phyloP scores from a whole-genome alignment of 2,113 vertebrate species.

The Camelus dromedarius region DNA sequence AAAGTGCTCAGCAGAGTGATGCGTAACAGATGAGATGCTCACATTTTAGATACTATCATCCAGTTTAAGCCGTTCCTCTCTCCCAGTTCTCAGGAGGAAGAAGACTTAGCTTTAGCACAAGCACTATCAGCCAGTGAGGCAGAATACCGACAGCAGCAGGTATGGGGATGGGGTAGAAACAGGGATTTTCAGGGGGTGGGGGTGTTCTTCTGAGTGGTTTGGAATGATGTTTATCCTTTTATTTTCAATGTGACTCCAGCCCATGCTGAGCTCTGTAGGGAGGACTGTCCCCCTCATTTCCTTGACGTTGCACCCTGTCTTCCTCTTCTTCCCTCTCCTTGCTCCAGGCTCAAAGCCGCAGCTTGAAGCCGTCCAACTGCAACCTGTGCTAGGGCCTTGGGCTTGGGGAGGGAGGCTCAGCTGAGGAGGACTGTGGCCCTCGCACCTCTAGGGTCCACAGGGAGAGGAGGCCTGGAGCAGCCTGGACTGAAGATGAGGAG shows the following conservation, averaged over 20 bases:
- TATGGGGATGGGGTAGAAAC: conserved; percentile 25
- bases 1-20: background rate
- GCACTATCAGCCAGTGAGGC: conserved; percentile 97
- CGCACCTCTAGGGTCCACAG: conserved; percentile 71
- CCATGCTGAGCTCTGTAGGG: background rate
- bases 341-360: conserved; percentile 82
- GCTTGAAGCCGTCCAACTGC: conserved; percentile 87
- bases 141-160: conserved; percentile 93
- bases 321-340: conserved; percentile 53
- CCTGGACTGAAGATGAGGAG: conserved; percentile 20
- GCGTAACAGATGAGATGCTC: background rate
- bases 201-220: background rate
- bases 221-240: background rate
- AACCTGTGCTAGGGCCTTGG: conserved; percentile 85
- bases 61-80: conserved; percentile 46
- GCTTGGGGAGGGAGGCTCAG: conserved; percentile 72
- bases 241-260: conserved; percentile 13
- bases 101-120: conserved; percentile 96
- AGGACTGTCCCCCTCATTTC: conserved; percentile 31
- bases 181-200: background rate
- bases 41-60: background rate
- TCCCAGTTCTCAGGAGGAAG: conserved; percentile 95
- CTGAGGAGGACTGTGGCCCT: conserved; percentile 77
- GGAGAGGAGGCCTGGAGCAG: conserved; percentile 50
- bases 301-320: background rate